Evolutionary conservation across 2,797 vertebrate species (phyloP).

Genomic region (Channallabes apus): DNA sequence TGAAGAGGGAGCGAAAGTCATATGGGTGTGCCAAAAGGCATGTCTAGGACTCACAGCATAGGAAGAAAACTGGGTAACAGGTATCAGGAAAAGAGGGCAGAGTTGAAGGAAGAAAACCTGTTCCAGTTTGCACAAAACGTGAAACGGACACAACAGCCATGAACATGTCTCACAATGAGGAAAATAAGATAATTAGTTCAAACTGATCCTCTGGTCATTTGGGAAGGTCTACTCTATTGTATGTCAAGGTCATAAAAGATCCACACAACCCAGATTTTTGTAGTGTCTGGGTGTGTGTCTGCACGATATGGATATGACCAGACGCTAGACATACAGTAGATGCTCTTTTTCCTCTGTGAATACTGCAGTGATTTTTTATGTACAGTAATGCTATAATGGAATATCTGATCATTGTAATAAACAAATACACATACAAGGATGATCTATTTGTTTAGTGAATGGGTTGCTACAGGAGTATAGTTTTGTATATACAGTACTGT

Average conservation of each 20-base stretch:
- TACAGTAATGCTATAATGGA: background rate
- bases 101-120: too few relatives aligned
- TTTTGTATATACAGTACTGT: background rate
- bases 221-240: background rate
- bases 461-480: background rate
- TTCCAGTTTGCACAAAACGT: too few relatives aligned
- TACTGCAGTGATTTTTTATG: background rate
- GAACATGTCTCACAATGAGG: background rate
- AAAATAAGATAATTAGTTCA: background rate
- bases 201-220: background rate
- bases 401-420: background rate
- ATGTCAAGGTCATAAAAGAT: background rate
- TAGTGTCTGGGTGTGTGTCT: background rate
- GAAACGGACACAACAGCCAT: background rate
- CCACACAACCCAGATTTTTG: background rate
- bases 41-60: background rate
- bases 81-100: too few relatives aligned
- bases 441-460: background rate
- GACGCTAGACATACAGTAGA: background rate
- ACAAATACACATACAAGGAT: background rate
- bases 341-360: background rate
- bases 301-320: background rate
- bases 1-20: background rate
- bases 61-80: background rate
- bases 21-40: background rate